Evolutionary conservation across 1,140 invertebrate species (phyloP).

Genomic region (Gyrodactylus bullatarudis): DNA sequence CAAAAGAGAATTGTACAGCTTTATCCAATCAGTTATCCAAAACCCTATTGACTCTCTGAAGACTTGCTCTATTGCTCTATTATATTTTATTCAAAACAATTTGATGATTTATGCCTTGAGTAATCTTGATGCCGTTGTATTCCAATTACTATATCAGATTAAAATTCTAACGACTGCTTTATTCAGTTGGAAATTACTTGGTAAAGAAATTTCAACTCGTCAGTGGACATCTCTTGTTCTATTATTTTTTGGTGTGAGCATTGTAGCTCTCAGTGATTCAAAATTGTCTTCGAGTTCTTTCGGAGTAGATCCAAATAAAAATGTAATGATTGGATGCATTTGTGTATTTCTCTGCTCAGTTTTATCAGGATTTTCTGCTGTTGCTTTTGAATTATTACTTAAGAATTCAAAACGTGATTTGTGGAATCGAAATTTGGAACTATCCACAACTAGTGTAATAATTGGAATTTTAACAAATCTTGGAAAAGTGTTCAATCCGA

Average conservation of each 20-base stretch:
- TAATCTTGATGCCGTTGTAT: slow-evolving; percentile 90
- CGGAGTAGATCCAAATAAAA: slow-evolving; percentile 38
- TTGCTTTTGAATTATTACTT: not conserved
- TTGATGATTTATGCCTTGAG: slow-evolving; percentile 73
- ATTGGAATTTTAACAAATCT: slow-evolving; percentile 30
- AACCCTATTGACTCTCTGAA: not conserved
- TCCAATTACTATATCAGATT: slow-evolving; percentile 73
- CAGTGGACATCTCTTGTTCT: slow-evolving; percentile 61
- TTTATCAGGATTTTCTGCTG: not conserved
- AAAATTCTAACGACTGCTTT: slow-evolving; percentile 90
- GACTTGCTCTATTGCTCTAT: slow-evolving; percentile 30
- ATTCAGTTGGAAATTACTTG: slow-evolving; percentile 62
- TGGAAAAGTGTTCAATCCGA: not conserved
- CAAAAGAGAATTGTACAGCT: not conserved
- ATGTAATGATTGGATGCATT: not conserved
- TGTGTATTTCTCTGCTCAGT: not conserved
- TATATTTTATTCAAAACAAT: slow-evolving; percentile 90
- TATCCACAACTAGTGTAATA: not conserved
- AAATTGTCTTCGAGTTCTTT: slow-evolving; percentile 27
- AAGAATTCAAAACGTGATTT: not conserved
- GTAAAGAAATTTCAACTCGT: slow-evolving; percentile 32
- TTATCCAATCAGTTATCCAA: not conserved
- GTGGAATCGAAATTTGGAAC: not conserved
- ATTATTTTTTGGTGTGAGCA: slow-evolving; percentile 45
- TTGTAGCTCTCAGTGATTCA: slow-evolving; percentile 16